Base-by-base conservation (phyloP, 2,113 vertebrate species). In the Spea multiplicata region DNA sequence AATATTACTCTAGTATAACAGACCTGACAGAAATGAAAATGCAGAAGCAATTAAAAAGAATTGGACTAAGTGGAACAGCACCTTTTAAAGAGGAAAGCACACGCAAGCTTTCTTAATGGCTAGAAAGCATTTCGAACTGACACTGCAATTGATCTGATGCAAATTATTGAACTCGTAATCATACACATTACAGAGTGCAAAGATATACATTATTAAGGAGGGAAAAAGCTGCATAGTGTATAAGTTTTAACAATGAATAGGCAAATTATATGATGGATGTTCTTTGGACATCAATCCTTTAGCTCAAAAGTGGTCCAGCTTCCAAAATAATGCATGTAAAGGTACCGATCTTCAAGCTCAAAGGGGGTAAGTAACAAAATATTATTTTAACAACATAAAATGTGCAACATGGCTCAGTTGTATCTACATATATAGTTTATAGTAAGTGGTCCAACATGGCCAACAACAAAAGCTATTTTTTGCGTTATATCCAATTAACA, bases 151-250 rank as follows among this genome's bases (percentile, higher is more conserved):
- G 78, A 80, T 80, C 78, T 80, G 71, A 73, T 73, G 78, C 71
- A 80, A 80, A 80, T 80, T 73, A 80, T 80, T 80, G 78, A 80
- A 80, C 74, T 81, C 72, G 73, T 66, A 76, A 81, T 75, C 80
- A 76, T 75, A 75, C 80, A 75, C 80, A 81, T 81, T 81, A 47
- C 59, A 76, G 59, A 81, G 80, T 81, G 74, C 66, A 81, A 75
- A 81, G 61, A 81, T 76, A 81, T 75, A 17, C 53, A 81, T 81
- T 75, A 81, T 81, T 71, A 71, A 81, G 68, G 49, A 75, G 74
- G 62, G 78, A 53, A 80, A 80, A 80, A 74, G 78, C 55, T 68
- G 78, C 8, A 80, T 50, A 74, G 69, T 73, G 70, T 71, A 79
- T 78, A 78, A 73, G 61, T 74, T 80, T 73, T 80, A 74, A 74